Percentiles rank a stretch among this genome's conserved stretches.
Conservation (phyloP, 2,888 invertebrate species). For the Tipula unca region DNA sequence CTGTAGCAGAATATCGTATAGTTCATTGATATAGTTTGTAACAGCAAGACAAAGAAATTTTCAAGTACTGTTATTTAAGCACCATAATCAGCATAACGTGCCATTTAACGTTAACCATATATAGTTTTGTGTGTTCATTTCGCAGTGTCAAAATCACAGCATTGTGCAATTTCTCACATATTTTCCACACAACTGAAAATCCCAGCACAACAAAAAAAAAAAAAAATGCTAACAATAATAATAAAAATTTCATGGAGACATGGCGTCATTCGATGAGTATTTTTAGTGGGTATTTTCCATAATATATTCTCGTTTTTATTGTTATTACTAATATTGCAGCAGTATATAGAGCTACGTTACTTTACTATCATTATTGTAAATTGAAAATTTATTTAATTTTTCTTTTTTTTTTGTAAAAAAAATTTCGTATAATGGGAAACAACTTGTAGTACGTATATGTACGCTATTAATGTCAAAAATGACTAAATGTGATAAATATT, state of each 20-base stretch:
- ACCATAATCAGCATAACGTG: background rate
- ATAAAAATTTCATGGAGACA: background rate
- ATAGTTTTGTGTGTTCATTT: background rate
- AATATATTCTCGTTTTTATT: constrained; percentile 2
- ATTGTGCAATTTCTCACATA: background rate
- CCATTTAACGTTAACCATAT: background rate
- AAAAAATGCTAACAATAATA: background rate
- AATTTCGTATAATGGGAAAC: background rate
- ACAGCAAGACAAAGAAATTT: too few relatives aligned
- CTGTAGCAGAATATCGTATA: too few relatives aligned
- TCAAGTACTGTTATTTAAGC: too few relatives aligned
- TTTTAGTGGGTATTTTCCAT: background rate
- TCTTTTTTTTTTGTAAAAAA: background rate
- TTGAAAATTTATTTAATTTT: constrained; percentile 3
- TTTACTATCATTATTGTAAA: background rate
- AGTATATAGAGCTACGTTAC: background rate
- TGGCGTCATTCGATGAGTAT: background rate
- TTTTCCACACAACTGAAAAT: background rate
- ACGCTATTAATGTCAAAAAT: background rate
- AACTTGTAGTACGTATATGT: background rate
- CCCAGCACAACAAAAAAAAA: background rate
- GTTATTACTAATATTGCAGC: background rate
- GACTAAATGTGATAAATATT: background rate
- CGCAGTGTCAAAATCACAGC: background rate
- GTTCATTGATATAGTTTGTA: too few relatives aligned